These are phyloP conservation scores for Caenorhabditis sp. DNA, from an alignment of 2,888 invertebrate genomes.

Conservation along the genomic window DNA sequence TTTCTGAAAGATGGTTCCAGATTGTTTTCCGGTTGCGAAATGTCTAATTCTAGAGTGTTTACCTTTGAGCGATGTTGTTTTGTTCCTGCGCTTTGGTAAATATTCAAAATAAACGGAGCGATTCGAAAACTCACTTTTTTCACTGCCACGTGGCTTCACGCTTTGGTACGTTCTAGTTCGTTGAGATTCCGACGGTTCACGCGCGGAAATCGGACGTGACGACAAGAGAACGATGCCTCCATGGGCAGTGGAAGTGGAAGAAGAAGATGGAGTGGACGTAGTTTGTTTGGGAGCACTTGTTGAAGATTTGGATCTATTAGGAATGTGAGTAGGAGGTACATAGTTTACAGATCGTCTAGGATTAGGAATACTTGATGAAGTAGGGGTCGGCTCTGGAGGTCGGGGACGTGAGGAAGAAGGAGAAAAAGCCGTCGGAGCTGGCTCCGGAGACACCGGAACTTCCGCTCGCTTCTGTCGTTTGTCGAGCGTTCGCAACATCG, in stretches of 20 bases:
- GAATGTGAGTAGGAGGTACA: too few species aligned
- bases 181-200: background rate
- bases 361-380: too few species aligned
- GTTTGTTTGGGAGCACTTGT: background rate
- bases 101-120: background rate
- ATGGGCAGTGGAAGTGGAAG: background rate
- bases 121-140: background rate
- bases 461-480: slow-evolving; percentile 24
- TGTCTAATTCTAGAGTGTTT: background rate
- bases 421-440: too few species aligned
- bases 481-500: slow-evolving; percentile 32
- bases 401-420: too few species aligned
- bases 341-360: too few species aligned
- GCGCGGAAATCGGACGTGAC: background rate
- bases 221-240: background rate
- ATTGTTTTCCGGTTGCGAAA: background rate
- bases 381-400: too few species aligned
- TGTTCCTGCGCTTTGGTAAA: background rate
- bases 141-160: background rate
- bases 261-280: background rate
- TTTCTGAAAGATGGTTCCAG: background rate
- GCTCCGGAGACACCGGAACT: background rate
- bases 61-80: background rate
- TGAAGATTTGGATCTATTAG: too few species aligned
- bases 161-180: background rate